These are phyloP conservation scores for Spilosoma lubricipeda DNA, from an alignment of 2,888 invertebrate species.

Conservation along the genomic window DNA sequence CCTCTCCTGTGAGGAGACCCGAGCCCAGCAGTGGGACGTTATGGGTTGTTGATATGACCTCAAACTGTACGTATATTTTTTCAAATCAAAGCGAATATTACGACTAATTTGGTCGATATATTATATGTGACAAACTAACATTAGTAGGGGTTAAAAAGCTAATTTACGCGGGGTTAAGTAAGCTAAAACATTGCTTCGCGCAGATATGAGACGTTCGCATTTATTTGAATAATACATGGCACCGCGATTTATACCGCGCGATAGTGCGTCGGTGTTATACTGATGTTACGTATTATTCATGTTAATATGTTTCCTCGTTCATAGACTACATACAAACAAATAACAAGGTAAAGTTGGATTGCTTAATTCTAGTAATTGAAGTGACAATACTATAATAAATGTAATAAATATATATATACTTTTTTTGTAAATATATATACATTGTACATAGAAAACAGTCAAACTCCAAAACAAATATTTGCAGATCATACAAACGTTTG, in stretches of 20 bases:
- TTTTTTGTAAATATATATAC: too few species aligned
- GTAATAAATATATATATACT: too few species aligned
- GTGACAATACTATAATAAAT: too few species aligned
- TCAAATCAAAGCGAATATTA: not conserved
- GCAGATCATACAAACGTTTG: too few species aligned
- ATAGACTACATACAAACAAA: not conserved
- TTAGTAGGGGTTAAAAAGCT: constrained; percentile 58
- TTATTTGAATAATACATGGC: constrained; percentile 77
- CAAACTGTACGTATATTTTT: not conserved
- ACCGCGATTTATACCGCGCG: constrained; percentile 65
- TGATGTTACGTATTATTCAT: constrained; percentile 50
- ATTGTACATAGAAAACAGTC: too few species aligned
- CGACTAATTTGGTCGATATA: not conserved
- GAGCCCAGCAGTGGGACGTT: too few species aligned
- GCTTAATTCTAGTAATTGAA: not conserved
- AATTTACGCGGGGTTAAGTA: constrained; percentile 66
- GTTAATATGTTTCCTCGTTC: constrained; percentile 22
- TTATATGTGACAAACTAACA: constrained; percentile 18
- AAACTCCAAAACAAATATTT: too few species aligned
- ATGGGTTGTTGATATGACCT: too few species aligned
- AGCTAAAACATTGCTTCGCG: constrained; percentile 68
- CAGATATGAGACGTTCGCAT: constrained; percentile 71
- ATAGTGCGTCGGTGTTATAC: constrained; percentile 49
- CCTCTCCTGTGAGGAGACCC: too few species aligned
- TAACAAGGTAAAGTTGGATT: not conserved